phyloP scores from a whole-genome alignment of 2,888 invertebrate genomes.

The Cartodere bifasciata region DNA sequence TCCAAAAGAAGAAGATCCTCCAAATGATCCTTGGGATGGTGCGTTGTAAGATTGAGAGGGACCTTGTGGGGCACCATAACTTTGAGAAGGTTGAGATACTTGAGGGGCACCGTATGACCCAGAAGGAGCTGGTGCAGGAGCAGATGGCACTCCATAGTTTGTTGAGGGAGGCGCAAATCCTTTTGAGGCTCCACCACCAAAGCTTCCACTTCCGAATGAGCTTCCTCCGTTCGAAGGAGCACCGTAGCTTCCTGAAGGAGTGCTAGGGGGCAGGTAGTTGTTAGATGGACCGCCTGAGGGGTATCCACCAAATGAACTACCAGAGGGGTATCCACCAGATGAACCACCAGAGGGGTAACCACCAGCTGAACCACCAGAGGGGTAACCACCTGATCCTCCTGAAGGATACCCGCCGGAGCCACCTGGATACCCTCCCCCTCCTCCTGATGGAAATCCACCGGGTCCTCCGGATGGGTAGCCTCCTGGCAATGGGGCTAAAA shows the following conservation, averaged over 20 bases:
- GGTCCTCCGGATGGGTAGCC: conserved; percentile 15
- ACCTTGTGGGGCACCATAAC: neutral
- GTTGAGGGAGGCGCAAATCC: conserved; percentile 47
- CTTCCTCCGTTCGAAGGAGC: conserved; percentile 21
- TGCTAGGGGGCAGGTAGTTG: conserved; percentile 23
- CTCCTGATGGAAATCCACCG: conserved; percentile 15
- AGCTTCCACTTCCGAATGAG: conserved; percentile 21
- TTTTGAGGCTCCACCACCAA: conserved; percentile 35
- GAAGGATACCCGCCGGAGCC: conserved; percentile 21
- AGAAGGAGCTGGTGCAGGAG: conserved; percentile 8
- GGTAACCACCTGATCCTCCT: conserved; percentile 15
- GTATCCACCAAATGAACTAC: conserved; percentile 12
- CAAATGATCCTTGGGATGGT: conserved; percentile 7
- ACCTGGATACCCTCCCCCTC: conserved; percentile 14
- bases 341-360: conserved; percentile 8
- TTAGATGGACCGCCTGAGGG: conserved; percentile 28
- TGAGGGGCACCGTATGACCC: conserved; percentile 11
- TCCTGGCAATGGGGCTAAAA: conserved; percentile 14
- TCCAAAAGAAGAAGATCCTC: conserved; percentile 5
- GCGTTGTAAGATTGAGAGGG: conserved; percentile 5
- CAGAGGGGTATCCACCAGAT: conserved; percentile 10
- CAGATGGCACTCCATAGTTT: conserved; percentile 25
- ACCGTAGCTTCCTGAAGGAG: conserved; percentile 16
- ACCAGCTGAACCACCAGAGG: conserved; percentile 14
- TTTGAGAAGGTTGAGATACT: too few species aligned